Evolutionary conservation across 2,113 vertebrate genomes (phyloP).

Genomic region (Planiliza haematocheilus): DNA sequence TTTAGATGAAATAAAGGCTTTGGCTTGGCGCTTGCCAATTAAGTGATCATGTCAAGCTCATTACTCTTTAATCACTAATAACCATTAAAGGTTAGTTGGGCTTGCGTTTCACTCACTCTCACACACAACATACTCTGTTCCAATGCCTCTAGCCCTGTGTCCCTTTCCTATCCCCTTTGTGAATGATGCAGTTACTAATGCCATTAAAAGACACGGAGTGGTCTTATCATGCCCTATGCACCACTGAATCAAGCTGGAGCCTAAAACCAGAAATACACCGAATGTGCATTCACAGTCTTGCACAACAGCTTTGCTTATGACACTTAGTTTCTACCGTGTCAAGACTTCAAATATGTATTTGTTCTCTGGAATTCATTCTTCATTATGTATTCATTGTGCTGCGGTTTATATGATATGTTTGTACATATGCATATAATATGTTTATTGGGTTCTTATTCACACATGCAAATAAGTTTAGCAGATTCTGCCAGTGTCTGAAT

Average conservation of each 20-base stretch:
- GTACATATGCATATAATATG: neutral
- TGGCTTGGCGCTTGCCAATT: neutral
- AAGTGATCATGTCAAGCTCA: conserved; percentile 12
- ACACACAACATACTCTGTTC: neutral
- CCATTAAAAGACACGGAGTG: conserved; percentile 19
- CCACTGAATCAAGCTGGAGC: neutral
- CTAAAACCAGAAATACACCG: neutral
- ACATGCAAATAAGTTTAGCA: neutral
- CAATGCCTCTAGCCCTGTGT: neutral
- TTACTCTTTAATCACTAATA: conserved; percentile 34
- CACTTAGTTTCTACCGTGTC: too few relatives aligned
- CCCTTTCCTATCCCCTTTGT: neutral
- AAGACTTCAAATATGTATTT: neutral
- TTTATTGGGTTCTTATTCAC: neutral
- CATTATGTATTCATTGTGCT: conserved; percentile 32
- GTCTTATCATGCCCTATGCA: conserved; percentile 1
- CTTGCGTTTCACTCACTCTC: conserved; percentile 17
- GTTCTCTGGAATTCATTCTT: conserved; percentile 31
- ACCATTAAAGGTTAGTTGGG: neutral
- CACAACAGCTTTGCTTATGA: neutral
- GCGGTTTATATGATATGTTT: neutral
- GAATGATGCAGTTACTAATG: conserved; percentile 22
- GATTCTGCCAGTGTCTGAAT: too few relatives aligned
- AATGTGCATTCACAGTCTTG: neutral
- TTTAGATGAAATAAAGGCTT: conserved; percentile 11